phyloP scores from a whole-genome alignment of 2,888 invertebrate species.

The Drosophila mercatorum region DNA sequence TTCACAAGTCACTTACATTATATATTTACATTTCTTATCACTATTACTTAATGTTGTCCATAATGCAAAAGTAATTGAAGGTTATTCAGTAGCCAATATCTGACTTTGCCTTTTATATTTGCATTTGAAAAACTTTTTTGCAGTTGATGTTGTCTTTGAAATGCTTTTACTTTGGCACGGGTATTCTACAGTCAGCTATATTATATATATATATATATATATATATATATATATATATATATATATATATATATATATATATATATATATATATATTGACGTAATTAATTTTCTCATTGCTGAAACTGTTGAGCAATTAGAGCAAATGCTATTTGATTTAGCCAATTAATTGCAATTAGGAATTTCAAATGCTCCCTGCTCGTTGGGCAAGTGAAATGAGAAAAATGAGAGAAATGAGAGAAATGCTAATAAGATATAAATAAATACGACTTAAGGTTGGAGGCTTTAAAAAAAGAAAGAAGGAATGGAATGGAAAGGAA shows the following conservation, averaged over 20 bases:
- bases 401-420: neutral
- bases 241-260: neutral
- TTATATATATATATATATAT: neutral
- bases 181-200: neutral
- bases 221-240: neutral
- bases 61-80: neutral
- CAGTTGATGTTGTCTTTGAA: neutral
- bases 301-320: neutral
- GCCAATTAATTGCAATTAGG: slow-evolving; percentile 10
- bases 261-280: neutral
- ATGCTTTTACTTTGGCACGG: neutral
- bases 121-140: neutral
- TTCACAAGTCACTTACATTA: too few species aligned
- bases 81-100: neutral
- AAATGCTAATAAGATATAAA: slow-evolving; percentile 13
- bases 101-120: neutral
- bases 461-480: neutral
- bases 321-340: slow-evolving; percentile 2
- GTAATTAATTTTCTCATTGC: neutral
- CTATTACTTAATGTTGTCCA: too few species aligned
- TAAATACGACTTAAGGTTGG: slow-evolving; percentile 3
- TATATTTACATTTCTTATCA: too few species aligned
- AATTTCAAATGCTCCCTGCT: neutral
- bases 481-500: neutral
- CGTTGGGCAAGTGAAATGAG: neutral